Evolutionary conservation across 2,888 invertebrate species (phyloP).

Genomic region (Diploptera punctata): DNA sequence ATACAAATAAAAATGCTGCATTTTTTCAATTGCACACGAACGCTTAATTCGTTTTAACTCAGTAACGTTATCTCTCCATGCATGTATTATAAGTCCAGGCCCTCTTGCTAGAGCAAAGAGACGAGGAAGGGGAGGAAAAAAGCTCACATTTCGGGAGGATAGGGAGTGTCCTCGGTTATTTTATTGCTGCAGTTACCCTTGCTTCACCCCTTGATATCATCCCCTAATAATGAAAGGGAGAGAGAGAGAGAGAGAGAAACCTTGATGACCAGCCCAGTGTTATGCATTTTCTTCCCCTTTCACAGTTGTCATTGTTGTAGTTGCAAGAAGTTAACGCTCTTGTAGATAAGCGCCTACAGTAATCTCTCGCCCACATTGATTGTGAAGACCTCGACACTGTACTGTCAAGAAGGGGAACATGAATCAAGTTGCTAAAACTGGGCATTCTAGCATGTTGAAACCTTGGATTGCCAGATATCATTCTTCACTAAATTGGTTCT

Average conservation of each 20-base stretch:
- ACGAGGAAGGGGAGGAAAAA: background rate
- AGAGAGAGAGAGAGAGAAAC: background rate
- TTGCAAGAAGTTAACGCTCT: background rate
- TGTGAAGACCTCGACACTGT: no score
- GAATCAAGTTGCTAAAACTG: no score
- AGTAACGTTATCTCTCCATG: background rate
- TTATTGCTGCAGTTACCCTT: background rate
- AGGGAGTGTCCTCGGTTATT: slow-evolving; percentile 1
- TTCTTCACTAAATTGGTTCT: no score
- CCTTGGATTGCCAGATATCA: no score
- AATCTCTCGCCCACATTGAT: slow-evolving; percentile 6
- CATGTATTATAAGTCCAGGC: slow-evolving; percentile 5
- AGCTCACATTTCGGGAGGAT: background rate
- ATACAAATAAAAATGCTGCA: slow-evolving; percentile 7
- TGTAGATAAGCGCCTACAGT: slow-evolving; percentile 8
- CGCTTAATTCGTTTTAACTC: background rate
- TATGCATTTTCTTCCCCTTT: background rate
- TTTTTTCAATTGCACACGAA: slow-evolving; percentile 1
- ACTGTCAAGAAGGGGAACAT: no score
- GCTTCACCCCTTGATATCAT: background rate
- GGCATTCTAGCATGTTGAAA: no score
- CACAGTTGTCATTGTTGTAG: background rate
- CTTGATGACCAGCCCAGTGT: background rate
- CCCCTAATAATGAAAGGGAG: slow-evolving; percentile 1
- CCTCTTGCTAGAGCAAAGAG: background rate